Evolutionary conservation across 2,113 vertebrate genomes (phyloP), one percentile per base, ranked within the genome.

Genomic region (Rhodinocichla rosea): DNA sequence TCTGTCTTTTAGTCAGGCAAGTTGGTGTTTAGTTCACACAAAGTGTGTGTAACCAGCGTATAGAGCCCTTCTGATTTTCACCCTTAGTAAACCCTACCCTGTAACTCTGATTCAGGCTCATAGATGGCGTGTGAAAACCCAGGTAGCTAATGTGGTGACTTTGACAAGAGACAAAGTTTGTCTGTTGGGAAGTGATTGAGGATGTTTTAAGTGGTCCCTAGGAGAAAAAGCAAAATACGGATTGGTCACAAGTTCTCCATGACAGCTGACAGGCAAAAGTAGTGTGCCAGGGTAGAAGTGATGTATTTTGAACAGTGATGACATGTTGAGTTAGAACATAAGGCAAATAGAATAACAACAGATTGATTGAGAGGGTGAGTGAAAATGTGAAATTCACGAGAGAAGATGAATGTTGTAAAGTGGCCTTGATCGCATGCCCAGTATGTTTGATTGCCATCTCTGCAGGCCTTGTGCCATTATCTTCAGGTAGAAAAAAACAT

Each of bases 341-440:
- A 95, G 95, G 96, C 95, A 97, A 95, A 97, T 83, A 95, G 88
- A 93, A 90, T 95, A 97, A 93, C 95, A 97, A 94, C 96, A 96
- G 95, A 94, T 96, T 97, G 95, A 95, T 90, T 83, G 92, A 90
- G 94, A 95, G 88, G 49, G 28, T 95, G 92, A 97, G 75, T 93
- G 50, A 63, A 93, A 88, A 95, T 92, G 85, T 88, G 94, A 83
- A 92, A 83, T 77, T 94, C 39, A 42, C 53, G 53, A 86, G 90
- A 62, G 82, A 69, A 62, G 67, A 94, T 92, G 88, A 85, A 40
- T 93, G 85, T 50, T 92, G 85, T 80, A 44, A 92, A 94, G 70
- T 90, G 71, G 88, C 88, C 94, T 88, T 88, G 85, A 50, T 97
- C n/a, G 0, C 7, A 3, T 62, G 92, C 92, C 90, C 1, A 1